Percentiles rank a stretch among this genome's conserved stretches.
These are phyloP conservation scores for Ibycter americanus DNA, from an alignment of 2,797 vertebrate species.

Conservation along the genomic window DNA sequence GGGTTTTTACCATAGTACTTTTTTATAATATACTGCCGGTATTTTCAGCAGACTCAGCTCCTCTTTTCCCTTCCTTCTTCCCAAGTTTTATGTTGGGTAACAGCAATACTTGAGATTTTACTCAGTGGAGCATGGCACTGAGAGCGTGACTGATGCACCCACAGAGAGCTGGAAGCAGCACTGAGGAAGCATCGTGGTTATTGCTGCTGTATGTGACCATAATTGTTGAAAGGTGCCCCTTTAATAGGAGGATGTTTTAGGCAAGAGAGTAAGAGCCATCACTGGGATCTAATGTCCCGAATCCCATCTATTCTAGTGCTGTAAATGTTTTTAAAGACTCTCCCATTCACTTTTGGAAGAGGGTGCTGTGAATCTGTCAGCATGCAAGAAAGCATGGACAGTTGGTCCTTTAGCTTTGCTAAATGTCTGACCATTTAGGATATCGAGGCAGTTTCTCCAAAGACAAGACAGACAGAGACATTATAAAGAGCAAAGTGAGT, in stretches of 20 bases:
- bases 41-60: neutral
- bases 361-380: neutral
- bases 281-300: neutral
- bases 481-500: neutral
- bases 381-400: neutral
- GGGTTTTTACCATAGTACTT: neutral
- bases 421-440: neutral
- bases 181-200: neutral
- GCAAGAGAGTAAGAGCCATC: neutral
- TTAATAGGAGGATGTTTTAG: neutral
- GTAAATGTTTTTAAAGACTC: neutral
- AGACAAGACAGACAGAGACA: neutral
- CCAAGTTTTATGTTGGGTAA: neutral
- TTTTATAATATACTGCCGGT: neutral
- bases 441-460: neutral
- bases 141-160: neutral
- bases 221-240: neutral
- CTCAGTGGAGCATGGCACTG: neutral
- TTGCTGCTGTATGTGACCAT: neutral
- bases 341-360: neutral
- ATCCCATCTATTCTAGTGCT: neutral
- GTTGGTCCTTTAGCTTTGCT: neutral
- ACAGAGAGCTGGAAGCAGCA: neutral
- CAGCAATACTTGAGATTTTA: neutral
- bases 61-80: neutral